Evolutionary conservation across 1,140 invertebrate species (phyloP).

Genomic region (Musca domestica): DNA sequence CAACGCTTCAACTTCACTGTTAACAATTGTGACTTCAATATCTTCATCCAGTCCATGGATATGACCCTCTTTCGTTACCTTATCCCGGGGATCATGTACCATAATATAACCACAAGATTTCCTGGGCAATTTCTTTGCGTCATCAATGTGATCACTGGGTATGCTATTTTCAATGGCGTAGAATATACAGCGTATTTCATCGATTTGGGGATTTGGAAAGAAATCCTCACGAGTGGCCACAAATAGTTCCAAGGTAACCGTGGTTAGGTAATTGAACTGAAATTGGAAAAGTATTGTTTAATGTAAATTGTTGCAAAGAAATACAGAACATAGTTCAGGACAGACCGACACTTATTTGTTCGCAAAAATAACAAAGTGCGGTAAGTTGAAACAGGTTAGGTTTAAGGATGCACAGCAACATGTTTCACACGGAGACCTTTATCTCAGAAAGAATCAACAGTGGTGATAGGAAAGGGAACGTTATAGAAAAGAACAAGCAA

Average conservation of each 20-base stretch:
- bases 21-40: conserved; percentile 46
- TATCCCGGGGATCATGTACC: conserved; percentile 43
- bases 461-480: too few species aligned
- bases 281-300: conserved; percentile 2
- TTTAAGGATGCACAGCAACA: too few species aligned
- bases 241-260: conserved; percentile 82
- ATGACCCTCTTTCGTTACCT: conserved; percentile 33
- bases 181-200: conserved; percentile 83
- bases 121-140: conserved; percentile 30
- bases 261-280: conserved; percentile 77
- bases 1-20: conserved; percentile 69
- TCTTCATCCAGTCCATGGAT: conserved; percentile 41
- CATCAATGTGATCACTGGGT: conserved; percentile 30
- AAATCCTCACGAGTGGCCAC: conserved; percentile 71
- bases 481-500: too few species aligned
- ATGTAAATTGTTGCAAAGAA: too few species aligned
- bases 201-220: conserved; percentile 78
- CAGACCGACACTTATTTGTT: too few species aligned
- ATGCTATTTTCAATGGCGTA: conserved; percentile 75
- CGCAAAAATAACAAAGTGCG: too few species aligned
- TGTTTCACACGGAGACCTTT: too few species aligned
- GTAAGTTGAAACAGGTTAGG: too few species aligned
- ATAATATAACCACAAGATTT: conserved; percentile 55
- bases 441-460: too few species aligned
- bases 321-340: too few species aligned